Base-by-base conservation (phyloP, 2,797 vertebrate species). In the Microctenopoma stevenorrisi region DNA sequence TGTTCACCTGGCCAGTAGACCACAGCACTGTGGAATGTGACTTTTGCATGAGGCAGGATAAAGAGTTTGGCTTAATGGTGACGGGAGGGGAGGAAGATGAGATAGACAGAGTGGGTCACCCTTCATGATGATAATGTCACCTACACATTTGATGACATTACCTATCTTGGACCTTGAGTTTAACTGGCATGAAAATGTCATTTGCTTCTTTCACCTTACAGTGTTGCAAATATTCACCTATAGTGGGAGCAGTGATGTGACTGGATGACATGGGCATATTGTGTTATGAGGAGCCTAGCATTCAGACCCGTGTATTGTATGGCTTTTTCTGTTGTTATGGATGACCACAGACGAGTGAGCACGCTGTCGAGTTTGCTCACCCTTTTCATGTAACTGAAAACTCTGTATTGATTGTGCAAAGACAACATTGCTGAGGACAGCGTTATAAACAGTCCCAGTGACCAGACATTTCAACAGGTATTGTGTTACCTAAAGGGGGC, bases 1-100 rank as follows among this genome's bases (percentile, higher is more conserved):
- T 83, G 86, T 72, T 84, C 82, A 86, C 79, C 68, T 81, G 78
- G 83, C 76, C 84, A 66, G 49, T 64, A n/a, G 74, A 68, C 64
- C 81, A 78, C 81, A 74, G 67, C 87, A 85, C 83, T 84, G 82
- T 79, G 74, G 83, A 92, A 91, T 91, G 88, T 76, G 72, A 77
- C 72, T 83, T 86, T 76, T 91, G 91, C 92, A 92, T 93, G 92
- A 88, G 79, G 84, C 87, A 82, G 88, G 85, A 72, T 72, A 73
- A 85, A 84, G 64, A 84, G 89, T 85, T 86, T 89, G 89, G 86
- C 86, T 87, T 83, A 59, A 63, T 38, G 59, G 77, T 53, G 67
- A 74, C 1, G 44, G 72, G 76, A 71, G 42, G 66, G 65, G 74
- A 49, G 57, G 56, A 77, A 35, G 76, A 81, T 52, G 70, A 64